phyloP scores from a whole-genome alignment of 2,888 invertebrate genomes.

The Plebejus anna region DNA sequence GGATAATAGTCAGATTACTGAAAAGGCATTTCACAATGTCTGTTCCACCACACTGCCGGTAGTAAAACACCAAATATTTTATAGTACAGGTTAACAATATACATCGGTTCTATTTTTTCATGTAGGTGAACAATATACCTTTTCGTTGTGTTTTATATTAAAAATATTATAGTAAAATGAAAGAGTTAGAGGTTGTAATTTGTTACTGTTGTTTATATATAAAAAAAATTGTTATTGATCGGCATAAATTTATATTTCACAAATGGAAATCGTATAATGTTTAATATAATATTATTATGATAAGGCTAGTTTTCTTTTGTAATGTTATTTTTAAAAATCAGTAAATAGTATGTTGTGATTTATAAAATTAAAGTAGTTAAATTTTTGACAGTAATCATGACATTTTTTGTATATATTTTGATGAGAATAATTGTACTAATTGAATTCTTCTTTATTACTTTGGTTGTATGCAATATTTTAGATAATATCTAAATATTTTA shows the following conservation, averaged over 20 bases:
- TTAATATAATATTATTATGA: not conserved
- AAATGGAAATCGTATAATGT: not conserved
- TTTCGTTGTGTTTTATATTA: not conserved
- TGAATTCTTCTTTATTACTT: not conserved
- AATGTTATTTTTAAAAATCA: not conserved
- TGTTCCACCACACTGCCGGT: slow-evolving; percentile 36
- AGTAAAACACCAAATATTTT: slow-evolving; percentile 29
- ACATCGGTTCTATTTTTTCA: not conserved
- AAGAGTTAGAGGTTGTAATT: slow-evolving; percentile 17
- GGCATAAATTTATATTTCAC: slow-evolving; percentile 11
- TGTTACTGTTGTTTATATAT: not conserved
- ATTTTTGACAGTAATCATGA: not conserved
- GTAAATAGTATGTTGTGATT: not conserved
- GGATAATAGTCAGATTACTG: not conserved
- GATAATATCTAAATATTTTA: slow-evolving; percentile 11
- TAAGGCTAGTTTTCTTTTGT: not conserved
- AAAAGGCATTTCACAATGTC: slow-evolving; percentile 30
- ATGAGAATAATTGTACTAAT: not conserved
- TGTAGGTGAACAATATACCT: not conserved
- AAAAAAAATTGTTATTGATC: not conserved
- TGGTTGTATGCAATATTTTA: slow-evolving; percentile 5
- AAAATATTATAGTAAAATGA: not conserved
- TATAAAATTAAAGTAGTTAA: not conserved
- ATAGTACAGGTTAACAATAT: slow-evolving; percentile 20
- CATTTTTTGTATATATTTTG: not conserved